Conservation (phyloP, 2,797 vertebrate genomes). For the Dromococcyx pavoninus region DNA sequence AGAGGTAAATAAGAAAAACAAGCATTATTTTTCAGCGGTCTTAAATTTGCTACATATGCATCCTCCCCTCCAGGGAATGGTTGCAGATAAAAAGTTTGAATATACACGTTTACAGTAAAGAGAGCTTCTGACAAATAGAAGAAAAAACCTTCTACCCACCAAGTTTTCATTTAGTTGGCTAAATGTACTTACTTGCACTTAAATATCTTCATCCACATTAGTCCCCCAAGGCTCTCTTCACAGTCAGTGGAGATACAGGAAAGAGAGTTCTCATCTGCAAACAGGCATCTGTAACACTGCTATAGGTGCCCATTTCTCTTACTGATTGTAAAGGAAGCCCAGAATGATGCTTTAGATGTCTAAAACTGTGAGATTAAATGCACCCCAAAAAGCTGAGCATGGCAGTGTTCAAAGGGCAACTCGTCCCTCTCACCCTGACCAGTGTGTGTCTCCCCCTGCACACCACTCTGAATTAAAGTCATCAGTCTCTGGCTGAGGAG, state of each 20-base stretch:
- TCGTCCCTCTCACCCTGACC: neutral
- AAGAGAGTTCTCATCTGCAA: neutral
- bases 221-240: neutral
- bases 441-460: fast-evolving
- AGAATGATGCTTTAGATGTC: neutral
- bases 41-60: neutral
- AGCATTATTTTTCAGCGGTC: neutral
- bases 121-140: neutral
- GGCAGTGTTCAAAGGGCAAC: neutral
- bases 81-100: neutral
- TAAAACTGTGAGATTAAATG: neutral
- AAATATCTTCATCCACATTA: neutral
- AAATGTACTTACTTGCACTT: neutral
- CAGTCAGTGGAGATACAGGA: neutral
- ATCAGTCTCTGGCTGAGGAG: neutral
- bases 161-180: neutral
- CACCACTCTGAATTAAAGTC: neutral
- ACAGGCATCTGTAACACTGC: neutral
- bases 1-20: slow-evolving; percentile 15
- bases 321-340: neutral
- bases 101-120: neutral
- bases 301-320: neutral
- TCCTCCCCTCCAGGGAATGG: neutral
- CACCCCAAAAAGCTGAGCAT: neutral
- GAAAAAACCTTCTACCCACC: neutral